Percentiles rank a stretch among this genome's conserved stretches.
Conservation (phyloP, 1,140 invertebrate species). For the Drosophila hydei region DNA sequence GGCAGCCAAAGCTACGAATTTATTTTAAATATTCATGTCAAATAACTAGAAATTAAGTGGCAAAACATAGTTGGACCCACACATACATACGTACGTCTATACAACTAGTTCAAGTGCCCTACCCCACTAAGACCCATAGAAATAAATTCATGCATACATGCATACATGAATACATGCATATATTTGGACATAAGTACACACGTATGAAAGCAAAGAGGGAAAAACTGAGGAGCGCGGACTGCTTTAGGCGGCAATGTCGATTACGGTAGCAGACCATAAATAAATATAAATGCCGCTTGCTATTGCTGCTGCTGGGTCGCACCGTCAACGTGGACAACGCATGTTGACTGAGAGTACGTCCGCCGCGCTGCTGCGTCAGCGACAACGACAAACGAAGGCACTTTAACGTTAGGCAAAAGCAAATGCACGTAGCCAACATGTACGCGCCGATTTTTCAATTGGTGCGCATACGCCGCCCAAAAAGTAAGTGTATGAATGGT, state of each 20-base stretch:
- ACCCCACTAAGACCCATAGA: constrained; percentile 50
- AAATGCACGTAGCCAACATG: constrained; percentile 23
- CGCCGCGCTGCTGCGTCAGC: constrained; percentile 2
- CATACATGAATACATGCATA: constrained; percentile 4
- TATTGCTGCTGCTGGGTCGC: constrained; percentile 27
- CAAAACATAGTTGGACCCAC: background rate
- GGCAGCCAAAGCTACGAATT: background rate
- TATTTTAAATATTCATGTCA: background rate
- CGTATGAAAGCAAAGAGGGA: constrained; percentile 18
- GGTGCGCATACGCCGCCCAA: constrained; percentile 48
- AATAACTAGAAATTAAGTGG: constrained; percentile 5
- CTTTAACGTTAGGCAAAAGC: constrained; percentile 33
- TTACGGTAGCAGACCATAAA: constrained; percentile 78
- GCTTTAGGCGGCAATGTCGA: constrained; percentile 49
- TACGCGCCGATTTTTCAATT: constrained; percentile 32
- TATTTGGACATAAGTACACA: background rate
- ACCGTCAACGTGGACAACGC: constrained; percentile 10
- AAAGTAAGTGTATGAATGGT: constrained; percentile 55
- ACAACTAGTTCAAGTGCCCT: constrained; percentile 78
- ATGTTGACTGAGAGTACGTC: constrained; percentile 1
- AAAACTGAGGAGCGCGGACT: constrained; percentile 26
- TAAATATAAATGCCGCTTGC: constrained; percentile 66
- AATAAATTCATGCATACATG: background rate
- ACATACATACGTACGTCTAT: constrained; percentile 9
- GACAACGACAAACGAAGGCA: constrained; percentile 26